Conservation (phyloP, 2,888 invertebrate species). For the Molanna angustata region DNA sequence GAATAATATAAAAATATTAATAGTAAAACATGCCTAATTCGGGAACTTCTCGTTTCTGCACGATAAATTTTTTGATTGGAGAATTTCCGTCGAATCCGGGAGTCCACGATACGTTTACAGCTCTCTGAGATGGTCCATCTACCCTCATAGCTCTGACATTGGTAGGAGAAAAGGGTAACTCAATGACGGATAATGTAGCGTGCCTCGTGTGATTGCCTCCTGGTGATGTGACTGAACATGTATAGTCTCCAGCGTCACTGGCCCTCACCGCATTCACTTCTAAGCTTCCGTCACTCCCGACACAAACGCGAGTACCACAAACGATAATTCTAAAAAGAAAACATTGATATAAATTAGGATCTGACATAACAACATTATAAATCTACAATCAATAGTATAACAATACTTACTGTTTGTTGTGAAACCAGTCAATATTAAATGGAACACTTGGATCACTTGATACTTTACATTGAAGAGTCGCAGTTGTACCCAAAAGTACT, state of each 20-base stretch:
- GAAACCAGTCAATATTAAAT: slow-evolving; percentile 85
- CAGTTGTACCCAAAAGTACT: slow-evolving; percentile 89
- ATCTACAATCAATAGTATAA: too few species aligned
- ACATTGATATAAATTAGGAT: not conserved
- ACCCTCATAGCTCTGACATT: slow-evolving; percentile 75
- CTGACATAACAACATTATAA: not conserved
- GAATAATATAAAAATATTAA: not conserved
- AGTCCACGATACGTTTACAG: slow-evolving; percentile 91
- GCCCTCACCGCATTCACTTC: slow-evolving; percentile 87
- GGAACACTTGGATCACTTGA: slow-evolving; percentile 87
- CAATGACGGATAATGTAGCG: slow-evolving; percentile 79
- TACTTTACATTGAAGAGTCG: slow-evolving; percentile 91
- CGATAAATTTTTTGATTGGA: slow-evolving; percentile 86
- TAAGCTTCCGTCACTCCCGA: slow-evolving; percentile 79
- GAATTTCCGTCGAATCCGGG: slow-evolving; percentile 98
- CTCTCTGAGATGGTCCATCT: slow-evolving; percentile 64
- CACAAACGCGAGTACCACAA: slow-evolving; percentile 67
- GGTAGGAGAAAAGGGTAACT: slow-evolving; percentile 91
- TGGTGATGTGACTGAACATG: slow-evolving; percentile 84
- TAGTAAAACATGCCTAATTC: slow-evolving; percentile 67
- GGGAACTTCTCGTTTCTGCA: slow-evolving; percentile 87
- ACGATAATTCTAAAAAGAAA: slow-evolving; percentile 45
- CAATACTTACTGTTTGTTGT: slow-evolving; percentile 72
- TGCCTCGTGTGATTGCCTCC: slow-evolving; percentile 91
- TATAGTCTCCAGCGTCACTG: slow-evolving; percentile 91